Percentiles rank a stretch among this genome's conserved stretches.
These are phyloP conservation scores for Anguilla marmorata DNA, from an alignment of 2,797 vertebrate genomes.

Conservation along the genomic window DNA sequence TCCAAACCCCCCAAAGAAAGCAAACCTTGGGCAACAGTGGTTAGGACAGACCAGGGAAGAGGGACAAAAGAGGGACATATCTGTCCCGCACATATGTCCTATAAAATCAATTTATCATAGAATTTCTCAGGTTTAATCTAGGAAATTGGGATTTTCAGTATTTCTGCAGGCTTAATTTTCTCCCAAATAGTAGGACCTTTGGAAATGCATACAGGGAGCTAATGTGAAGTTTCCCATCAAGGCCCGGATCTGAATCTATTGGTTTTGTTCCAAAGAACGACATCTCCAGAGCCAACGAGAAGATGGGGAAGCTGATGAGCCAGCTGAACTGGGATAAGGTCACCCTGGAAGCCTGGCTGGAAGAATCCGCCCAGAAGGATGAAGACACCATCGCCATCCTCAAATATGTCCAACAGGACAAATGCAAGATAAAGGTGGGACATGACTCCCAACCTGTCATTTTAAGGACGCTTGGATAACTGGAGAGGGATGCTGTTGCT, in stretches of 20 bases:
- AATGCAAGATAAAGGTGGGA: slow-evolving; percentile 86
- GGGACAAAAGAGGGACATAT: too few relatives aligned
- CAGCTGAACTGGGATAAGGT: slow-evolving; percentile 89
- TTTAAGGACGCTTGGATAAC: neutral
- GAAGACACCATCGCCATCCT: slow-evolving; percentile 81
- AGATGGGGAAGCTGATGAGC: slow-evolving; percentile 79
- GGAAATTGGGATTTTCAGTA: neutral
- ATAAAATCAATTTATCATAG: neutral
- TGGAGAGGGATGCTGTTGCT: neutral
- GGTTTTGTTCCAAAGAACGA: slow-evolving; percentile 70
- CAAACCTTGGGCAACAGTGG: neutral
- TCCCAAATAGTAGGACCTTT: neutral
- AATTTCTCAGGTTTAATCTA: neutral
- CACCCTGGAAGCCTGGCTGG: slow-evolving; percentile 83
- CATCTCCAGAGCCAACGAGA: slow-evolving; percentile 80
- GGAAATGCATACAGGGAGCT: neutral
- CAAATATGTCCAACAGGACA: slow-evolving; percentile 87
- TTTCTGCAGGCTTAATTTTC: neutral
- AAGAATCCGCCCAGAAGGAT: slow-evolving; percentile 79
- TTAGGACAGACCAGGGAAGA: too few relatives aligned
- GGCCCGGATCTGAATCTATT: neutral
- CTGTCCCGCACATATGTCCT: neutral
- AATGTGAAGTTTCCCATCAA: neutral
- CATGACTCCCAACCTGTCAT: neutral
- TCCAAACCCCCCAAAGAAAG: neutral